phyloP scores from a whole-genome alignment of 2,113 vertebrate species.

The Mixornis gularis region DNA sequence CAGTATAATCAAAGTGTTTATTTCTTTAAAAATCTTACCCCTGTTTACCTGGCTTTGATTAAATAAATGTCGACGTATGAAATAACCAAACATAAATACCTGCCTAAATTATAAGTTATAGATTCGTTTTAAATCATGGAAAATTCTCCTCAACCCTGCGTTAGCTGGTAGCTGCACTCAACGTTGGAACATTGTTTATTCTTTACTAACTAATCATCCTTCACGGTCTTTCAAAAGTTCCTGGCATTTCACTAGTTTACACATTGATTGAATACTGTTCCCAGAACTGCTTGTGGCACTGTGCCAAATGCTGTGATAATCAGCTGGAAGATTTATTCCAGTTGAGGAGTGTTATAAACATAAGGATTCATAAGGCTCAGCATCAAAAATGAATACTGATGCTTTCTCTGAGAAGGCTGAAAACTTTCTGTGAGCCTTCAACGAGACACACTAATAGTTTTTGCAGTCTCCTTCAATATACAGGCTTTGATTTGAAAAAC shows the following conservation, averaged over 20 bases:
- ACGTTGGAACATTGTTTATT: conserved; percentile 68
- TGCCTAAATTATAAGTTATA: conserved; percentile 40
- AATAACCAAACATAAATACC: conserved; percentile 69
- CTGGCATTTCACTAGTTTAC: conserved; percentile 73
- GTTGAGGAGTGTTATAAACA: conserved; percentile 79
- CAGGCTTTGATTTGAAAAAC: conserved; percentile 53
- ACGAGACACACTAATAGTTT: not conserved
- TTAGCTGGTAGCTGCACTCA: conserved; percentile 54
- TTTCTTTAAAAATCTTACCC: conserved; percentile 61
- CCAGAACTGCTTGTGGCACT: conserved; percentile 71
- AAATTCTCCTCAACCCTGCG: conserved; percentile 47
- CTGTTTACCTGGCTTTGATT: conserved; percentile 58
- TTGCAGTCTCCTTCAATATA: not conserved
- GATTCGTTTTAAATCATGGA: conserved; percentile 62
- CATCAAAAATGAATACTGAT: conserved; percentile 61
- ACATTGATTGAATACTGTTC: conserved; percentile 73
- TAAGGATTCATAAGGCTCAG: conserved; percentile 69
- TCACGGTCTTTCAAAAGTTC: conserved; percentile 72
- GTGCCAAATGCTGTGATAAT: conserved; percentile 79
- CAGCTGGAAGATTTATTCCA: conserved; percentile 83
- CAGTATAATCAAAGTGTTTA: conserved; percentile 55
- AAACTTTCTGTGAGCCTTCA: conserved; percentile 56
- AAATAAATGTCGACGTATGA: conserved; percentile 52
- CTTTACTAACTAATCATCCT: conserved; percentile 70
- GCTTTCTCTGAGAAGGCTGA: conserved; percentile 50